Evolutionary conservation across 2,797 vertebrate genomes (phyloP).

Genomic region (Liasis olivaceus): DNA sequence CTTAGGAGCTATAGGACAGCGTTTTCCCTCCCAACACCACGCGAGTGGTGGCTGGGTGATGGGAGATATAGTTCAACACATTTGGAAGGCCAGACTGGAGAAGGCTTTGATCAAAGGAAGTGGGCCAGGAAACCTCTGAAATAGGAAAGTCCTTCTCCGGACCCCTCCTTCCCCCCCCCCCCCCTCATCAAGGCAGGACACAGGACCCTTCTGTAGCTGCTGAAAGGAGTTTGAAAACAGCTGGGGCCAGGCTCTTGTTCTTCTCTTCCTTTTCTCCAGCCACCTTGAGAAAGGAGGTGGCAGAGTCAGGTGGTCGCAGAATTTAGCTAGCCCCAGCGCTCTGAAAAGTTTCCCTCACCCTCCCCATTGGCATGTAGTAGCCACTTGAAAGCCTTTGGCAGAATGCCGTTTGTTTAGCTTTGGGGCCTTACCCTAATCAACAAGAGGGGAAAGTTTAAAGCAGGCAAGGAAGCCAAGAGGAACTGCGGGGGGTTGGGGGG

Average conservation of each 20-base stretch:
- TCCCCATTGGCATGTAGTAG: slow-evolving; percentile 75
- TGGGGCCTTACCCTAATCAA: slow-evolving; percentile 77
- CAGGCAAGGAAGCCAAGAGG: slow-evolving; percentile 62
- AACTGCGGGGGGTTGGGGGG: not conserved
- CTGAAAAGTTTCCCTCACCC: slow-evolving; percentile 73
- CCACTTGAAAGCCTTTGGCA: slow-evolving; percentile 73
- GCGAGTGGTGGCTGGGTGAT: too few relatives aligned
- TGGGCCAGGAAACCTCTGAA: not conserved
- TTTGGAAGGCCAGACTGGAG: too few relatives aligned
- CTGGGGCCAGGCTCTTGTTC: not conserved
- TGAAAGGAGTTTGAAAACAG: not conserved
- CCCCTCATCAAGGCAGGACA: not conserved
- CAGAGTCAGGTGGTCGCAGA: not conserved
- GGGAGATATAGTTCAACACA: too few relatives aligned
- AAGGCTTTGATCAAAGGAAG: too few relatives aligned
- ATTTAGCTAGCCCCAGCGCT: slow-evolving; percentile 55
- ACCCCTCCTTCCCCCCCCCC: not conserved
- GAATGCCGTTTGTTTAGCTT: slow-evolving; percentile 79
- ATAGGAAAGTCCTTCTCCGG: not conserved
- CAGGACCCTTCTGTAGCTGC: not conserved
- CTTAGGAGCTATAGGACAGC: too few relatives aligned
- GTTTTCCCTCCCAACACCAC: too few relatives aligned
- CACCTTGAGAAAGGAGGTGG: slow-evolving; percentile 53
- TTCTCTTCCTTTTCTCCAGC: not conserved
- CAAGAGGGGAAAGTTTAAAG: slow-evolving; percentile 76